Percentiles rank a stretch among this genome's conserved stretches.
Evolutionary conservation across 2,888 invertebrate genomes (phyloP).

Genomic region (Parelbella ahira): DNA sequence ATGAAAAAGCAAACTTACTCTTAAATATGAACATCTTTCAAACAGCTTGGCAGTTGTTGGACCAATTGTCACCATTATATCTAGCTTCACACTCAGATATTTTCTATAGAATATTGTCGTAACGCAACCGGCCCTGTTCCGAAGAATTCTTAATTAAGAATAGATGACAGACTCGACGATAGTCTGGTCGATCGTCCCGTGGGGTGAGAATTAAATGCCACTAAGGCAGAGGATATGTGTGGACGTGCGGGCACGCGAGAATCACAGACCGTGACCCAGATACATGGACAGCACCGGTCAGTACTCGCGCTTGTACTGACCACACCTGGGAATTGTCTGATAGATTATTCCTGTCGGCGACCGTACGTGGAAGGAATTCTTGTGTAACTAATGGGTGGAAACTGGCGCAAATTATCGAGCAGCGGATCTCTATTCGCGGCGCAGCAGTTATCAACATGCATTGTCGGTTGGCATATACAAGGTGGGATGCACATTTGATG

Average conservation of each 20-base stretch:
- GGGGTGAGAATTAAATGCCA: constrained; percentile 11
- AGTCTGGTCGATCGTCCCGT: background rate
- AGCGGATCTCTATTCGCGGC: constrained; percentile 25
- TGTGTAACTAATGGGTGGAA: constrained; percentile 25
- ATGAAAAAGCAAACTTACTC: no score
- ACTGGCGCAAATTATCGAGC: constrained; percentile 24
- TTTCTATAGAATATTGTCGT: no score
- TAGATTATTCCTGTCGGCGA: constrained; percentile 20
- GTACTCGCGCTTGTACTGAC: constrained; percentile 11
- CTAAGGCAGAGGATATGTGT: constrained; percentile 11
- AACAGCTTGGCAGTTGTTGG: constrained; percentile 7
- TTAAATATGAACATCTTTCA: constrained; percentile 15
- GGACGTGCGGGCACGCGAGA: constrained; percentile 14
- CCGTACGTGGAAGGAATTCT: constrained; percentile 25
- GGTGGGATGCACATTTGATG: constrained; percentile 8
- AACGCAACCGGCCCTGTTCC: constrained; percentile 8
- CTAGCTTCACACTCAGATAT: no score
- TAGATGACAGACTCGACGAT: background rate
- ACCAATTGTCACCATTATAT: constrained; percentile 14
- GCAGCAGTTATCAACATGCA: constrained; percentile 7
- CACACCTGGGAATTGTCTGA: constrained; percentile 25
- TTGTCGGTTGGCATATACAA: constrained; percentile 11
- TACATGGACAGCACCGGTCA: constrained; percentile 5
- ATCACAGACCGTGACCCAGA: constrained; percentile 27
- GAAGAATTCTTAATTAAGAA: constrained; percentile 11